A percentile compares a stretch with the other conserved stretches of the same genome.
Evolutionary conservation across 2,113 vertebrate species (phyloP).

Genomic region (Procapra przewalskii): DNA sequence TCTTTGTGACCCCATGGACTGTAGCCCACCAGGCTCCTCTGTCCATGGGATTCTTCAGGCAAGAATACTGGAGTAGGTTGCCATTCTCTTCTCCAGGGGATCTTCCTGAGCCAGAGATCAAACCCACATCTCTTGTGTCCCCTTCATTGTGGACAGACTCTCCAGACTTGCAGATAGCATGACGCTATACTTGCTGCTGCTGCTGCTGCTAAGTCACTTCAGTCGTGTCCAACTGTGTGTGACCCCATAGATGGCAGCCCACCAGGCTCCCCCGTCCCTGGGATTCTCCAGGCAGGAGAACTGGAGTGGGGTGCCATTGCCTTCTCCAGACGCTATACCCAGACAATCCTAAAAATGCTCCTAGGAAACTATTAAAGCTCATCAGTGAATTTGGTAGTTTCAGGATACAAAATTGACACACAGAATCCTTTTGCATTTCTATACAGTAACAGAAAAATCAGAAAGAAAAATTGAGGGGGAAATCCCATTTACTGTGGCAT

Average conservation of each 20-base stretch:
- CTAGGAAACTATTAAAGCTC: background rate
- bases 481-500: background rate
- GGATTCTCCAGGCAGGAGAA: no score
- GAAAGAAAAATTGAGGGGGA: background rate
- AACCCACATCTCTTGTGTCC: background rate
- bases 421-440: background rate
- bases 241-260: no score
- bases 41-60: background rate
- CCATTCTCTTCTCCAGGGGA: background rate
- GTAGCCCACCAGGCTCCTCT: background rate
- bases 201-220: no score
- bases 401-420: background rate
- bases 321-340: background rate
- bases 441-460: background rate
- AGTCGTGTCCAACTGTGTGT: no score
- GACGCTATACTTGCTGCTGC: fast-evolving
- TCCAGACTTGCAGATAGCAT: background rate
- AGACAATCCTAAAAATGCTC: background rate
- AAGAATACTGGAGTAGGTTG: background rate
- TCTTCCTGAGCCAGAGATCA: background rate
- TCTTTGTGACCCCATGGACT: background rate
- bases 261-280: no score
- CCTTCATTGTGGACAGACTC: background rate
- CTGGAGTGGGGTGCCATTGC: no score
- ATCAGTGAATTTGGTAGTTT: background rate